Percentiles rank a stretch among this genome's conserved stretches.
Evolutionary conservation across 1,140 invertebrate species (phyloP).

Genomic region (Leucophenga varia): DNA sequence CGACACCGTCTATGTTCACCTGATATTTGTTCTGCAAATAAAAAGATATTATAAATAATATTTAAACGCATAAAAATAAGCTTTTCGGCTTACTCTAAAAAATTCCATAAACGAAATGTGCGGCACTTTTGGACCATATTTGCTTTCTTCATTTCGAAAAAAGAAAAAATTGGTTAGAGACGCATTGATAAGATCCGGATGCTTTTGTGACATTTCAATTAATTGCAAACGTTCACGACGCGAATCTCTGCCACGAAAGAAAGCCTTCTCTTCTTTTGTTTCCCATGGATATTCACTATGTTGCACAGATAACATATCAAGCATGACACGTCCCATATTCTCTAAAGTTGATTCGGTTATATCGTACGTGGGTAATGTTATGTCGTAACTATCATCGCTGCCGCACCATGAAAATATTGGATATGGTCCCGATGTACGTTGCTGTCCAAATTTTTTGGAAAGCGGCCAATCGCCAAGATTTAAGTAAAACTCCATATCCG

Average conservation of each 20-base stretch:
- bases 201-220: slow-evolving; percentile 72
- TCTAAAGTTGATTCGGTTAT: slow-evolving; percentile 88
- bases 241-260: slow-evolving; percentile 93
- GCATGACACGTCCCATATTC: slow-evolving; percentile 85
- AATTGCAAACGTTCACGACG: slow-evolving; percentile 79
- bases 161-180: slow-evolving; percentile 97
- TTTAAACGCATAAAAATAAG: neutral
- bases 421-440: slow-evolving; percentile 58
- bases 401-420: slow-evolving; percentile 98
- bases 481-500: slow-evolving; percentile 87
- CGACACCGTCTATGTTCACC: slow-evolving; percentile 92
- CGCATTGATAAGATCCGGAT: slow-evolving; percentile 85
- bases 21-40: slow-evolving; percentile 91
- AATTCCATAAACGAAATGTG: slow-evolving; percentile 93
- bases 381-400: slow-evolving; percentile 79
- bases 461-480: slow-evolving; percentile 97
- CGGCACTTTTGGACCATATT: slow-evolving; percentile 81
- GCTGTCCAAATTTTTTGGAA: slow-evolving; percentile 58
- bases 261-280: slow-evolving; percentile 73
- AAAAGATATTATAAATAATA: slow-evolving; percentile 6
- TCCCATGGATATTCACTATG: slow-evolving; percentile 65
- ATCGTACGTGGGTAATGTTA: slow-evolving; percentile 94
- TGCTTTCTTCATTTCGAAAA: slow-evolving; percentile 79
- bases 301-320: slow-evolving; percentile 90
- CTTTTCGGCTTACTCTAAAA: slow-evolving; percentile 76